Conservation (phyloP, 1,140 invertebrate genomes). For the Drosophila tsacasi region DNA sequence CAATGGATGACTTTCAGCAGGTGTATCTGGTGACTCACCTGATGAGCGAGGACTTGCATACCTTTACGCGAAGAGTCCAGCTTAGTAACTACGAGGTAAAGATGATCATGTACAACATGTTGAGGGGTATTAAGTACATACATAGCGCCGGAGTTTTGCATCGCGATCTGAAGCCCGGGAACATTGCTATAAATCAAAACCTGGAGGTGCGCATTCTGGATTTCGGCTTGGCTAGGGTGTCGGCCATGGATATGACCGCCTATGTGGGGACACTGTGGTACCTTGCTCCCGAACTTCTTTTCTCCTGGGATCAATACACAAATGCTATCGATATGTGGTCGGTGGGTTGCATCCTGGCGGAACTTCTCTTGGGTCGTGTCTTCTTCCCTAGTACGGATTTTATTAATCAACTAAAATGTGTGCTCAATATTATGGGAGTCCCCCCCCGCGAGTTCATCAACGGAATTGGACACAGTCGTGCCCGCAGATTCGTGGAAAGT, state of each 20-base stretch:
- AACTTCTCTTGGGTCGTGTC: constrained; percentile 94
- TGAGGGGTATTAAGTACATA: constrained; percentile 98
- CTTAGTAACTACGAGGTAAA: constrained; percentile 99
- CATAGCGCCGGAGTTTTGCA: constrained; percentile 99
- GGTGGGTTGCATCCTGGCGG: constrained; percentile 99
- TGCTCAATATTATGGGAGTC: constrained; percentile 96
- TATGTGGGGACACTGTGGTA: constrained; percentile 99
- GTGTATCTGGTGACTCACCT: constrained; percentile 98
- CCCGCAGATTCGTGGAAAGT: constrained; percentile 93
- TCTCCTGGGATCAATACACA: constrained; percentile 99
- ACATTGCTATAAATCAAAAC: constrained; percentile 99
- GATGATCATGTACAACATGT: constrained; percentile 98
- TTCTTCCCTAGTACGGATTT: constrained; percentile 98
- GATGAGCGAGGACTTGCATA: constrained; percentile 99
- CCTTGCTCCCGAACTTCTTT: constrained; percentile 98
- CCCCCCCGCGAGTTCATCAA: constrained; percentile 95
- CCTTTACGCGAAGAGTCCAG: constrained; percentile 97
- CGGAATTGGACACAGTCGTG: constrained; percentile 96
- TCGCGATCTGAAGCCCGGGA: constrained; percentile 98
- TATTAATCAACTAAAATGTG: constrained; percentile 97
- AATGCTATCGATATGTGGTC: constrained; percentile 99
- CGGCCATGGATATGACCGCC: constrained; percentile 99
- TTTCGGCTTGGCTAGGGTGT: constrained; percentile 98
- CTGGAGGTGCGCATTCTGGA: constrained; percentile 99
- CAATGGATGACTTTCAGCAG: constrained; percentile 93